Conservation (phyloP, 1,140 invertebrate genomes). For the Drosophila varians region DNA sequence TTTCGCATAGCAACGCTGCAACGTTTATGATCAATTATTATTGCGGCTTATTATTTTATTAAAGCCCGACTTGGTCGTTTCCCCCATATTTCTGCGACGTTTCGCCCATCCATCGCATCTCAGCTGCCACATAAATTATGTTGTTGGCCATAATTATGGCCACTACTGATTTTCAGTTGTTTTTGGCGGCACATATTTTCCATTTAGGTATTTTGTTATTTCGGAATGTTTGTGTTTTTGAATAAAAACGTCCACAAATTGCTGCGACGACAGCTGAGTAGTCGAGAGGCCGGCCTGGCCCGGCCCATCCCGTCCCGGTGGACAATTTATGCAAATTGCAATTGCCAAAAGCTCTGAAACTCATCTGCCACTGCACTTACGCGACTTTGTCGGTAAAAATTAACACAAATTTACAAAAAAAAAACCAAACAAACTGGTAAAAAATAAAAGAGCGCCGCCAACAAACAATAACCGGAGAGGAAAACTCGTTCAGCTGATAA, state of each 20-base stretch:
- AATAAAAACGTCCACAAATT: conserved; percentile 31
- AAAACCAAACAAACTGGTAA: conserved; percentile 4
- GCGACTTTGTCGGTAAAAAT: conserved; percentile 29
- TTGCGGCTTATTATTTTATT: conserved; percentile 28
- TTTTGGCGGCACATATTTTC: too few relatives aligned
- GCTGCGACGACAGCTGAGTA: conserved; percentile 31
- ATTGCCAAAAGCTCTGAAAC: conserved; percentile 22
- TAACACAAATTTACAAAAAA: background rate
- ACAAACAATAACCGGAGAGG: background rate
- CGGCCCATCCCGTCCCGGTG: too few relatives aligned
- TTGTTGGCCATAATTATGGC: conserved; percentile 22
- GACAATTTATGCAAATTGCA: conserved; percentile 49
- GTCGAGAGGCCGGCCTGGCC: conserved; percentile 9
- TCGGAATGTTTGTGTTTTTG: background rate
- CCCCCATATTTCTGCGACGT: too few relatives aligned
- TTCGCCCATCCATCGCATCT: too few relatives aligned
- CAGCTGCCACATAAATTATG: conserved; percentile 27
- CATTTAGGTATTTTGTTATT: background rate
- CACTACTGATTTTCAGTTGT: conserved; percentile 2
- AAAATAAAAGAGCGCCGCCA: conserved; percentile 6
- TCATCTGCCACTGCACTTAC: conserved; percentile 47
- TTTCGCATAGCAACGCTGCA: background rate
- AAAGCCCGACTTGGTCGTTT: conserved; percentile 18
- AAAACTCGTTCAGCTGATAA: conserved; percentile 48
- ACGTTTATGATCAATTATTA: conserved; percentile 32